phyloP scores from a whole-genome alignment of 2,888 invertebrate species.

The Mycalesis mineus region DNA sequence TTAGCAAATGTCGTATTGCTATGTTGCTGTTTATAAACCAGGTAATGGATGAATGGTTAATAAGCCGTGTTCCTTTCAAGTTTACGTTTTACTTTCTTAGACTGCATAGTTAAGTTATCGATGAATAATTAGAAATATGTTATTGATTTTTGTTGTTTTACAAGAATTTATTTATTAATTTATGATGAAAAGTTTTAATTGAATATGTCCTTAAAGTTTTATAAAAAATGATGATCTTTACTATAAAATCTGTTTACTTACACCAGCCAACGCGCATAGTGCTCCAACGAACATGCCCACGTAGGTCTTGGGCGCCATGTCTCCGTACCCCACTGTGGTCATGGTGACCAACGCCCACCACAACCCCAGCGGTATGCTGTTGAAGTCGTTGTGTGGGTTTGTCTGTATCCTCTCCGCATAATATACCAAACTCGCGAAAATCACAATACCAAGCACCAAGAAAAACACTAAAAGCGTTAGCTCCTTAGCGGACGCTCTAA shows the following conservation, averaged over 20 bases:
- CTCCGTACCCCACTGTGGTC: constrained; percentile 99
- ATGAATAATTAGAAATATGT: no score
- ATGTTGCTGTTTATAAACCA: no score
- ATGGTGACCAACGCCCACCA: constrained; percentile 99
- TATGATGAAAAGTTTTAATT: no score
- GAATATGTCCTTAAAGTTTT: no score
- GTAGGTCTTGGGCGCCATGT: constrained; percentile 99
- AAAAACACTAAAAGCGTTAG: constrained; percentile 97
- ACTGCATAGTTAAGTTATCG: no score
- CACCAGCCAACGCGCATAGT: constrained; percentile 98
- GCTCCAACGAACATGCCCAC: constrained; percentile 99
- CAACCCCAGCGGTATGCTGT: constrained; percentile 96
- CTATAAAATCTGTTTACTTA: constrained; percentile 65
- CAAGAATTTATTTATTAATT: no score
- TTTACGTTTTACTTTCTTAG: no score
- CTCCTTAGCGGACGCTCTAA: constrained; percentile 98
- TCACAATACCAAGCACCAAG: constrained; percentile 97
- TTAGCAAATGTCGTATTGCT: no score
- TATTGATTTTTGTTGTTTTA: no score
- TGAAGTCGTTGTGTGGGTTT: constrained; percentile 97
- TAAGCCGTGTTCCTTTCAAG: no score
- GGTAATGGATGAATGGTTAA: no score
- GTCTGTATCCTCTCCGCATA: constrained; percentile 98
- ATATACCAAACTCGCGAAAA: constrained; percentile 98
- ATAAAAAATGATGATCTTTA: background rate